A percentile compares a stretch with the other conserved stretches of the same genome.
Evolutionary conservation across 2,113 vertebrate genomes (phyloP).

Genomic region (Cygnus atratus): DNA sequence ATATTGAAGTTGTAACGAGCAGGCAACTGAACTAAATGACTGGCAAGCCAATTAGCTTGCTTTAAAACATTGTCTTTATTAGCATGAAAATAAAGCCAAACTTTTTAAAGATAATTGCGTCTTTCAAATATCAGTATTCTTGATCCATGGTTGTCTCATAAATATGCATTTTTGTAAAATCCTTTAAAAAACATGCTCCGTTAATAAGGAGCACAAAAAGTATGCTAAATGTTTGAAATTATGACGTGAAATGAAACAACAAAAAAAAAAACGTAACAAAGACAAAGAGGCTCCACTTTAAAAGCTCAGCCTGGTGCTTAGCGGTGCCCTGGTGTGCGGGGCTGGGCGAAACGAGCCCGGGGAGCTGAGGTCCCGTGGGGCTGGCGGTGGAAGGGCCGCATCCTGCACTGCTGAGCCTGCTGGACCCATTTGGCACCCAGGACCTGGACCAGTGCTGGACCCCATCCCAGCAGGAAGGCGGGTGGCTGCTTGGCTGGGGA

Average conservation of each 20-base stretch:
- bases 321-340: accelerated
- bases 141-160: conserved; percentile 69
- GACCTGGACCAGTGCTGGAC: neutral
- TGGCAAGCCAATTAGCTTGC: conserved; percentile 77
- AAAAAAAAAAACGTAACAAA: neutral
- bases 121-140: conserved; percentile 70
- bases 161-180: conserved; percentile 71
- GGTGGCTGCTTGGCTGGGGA: too few relatives aligned
- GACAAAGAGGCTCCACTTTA: neutral
- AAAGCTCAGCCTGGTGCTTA: neutral
- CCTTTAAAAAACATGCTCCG: conserved; percentile 9
- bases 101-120: conserved; percentile 76
- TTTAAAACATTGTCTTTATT: conserved; percentile 71
- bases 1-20: conserved; percentile 74
- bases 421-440: accelerated
- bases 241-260: neutral
- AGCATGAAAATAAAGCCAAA: conserved; percentile 75
- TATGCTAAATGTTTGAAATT: neutral
- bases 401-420: neutral
- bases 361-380: accelerated
- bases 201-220: conserved; percentile 43
- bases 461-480: neutral
- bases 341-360: neutral
- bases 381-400: neutral
- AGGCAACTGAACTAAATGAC: conserved; percentile 11